Base-by-base conservation (phyloP, 2,113 vertebrate species). In the Geococcyx californianus region DNA sequence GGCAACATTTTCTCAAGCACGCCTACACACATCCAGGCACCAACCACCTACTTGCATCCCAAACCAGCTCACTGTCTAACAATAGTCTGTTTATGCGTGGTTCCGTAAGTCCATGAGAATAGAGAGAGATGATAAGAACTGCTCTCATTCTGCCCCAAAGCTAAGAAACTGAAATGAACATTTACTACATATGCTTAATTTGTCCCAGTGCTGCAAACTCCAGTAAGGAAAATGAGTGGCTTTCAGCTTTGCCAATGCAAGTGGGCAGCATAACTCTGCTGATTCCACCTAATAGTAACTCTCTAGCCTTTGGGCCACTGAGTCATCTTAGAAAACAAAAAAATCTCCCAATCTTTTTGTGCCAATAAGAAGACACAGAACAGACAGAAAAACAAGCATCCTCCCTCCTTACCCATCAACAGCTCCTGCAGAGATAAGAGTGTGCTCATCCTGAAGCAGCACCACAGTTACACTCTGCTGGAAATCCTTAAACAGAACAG, bases 381-480 rank as follows among this genome's bases (percentile, higher is more conserved):
- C 0, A 88, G 79, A 58, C 10, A 76, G 64, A 45, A 51, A 95
- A 88, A 33, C 28, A 56, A 9, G 33, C 16, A 34, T 78, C 44
- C 49, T 80, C 42, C 51, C 29, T 96, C 64, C 98, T 98, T 98
- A 99, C 99, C 99, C 99, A 89, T 99, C 99, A 52, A 99, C 99
- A 18, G 99, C 99, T 91, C 99, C 99, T 9, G 99, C 98, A 38
- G 99, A 99, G 86, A 99, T 98, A 83, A 99, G 98, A 8, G 98
- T 99, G 95, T 99, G 98, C 72, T 99, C 98, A 6, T 99, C 99
- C 77, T 98, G 98, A 97, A 99, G 99, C 86, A 99, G 93, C 90
- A 99, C 99, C 85, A 99, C 99, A 2, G 99, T 99, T 74, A 99
- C 99, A 51, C 99, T 99, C 96, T 99, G 99, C 96, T 99, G 99